Base-by-base conservation (phyloP, 2,797 vertebrate species). In the Phataginus tricuspis region DNA sequence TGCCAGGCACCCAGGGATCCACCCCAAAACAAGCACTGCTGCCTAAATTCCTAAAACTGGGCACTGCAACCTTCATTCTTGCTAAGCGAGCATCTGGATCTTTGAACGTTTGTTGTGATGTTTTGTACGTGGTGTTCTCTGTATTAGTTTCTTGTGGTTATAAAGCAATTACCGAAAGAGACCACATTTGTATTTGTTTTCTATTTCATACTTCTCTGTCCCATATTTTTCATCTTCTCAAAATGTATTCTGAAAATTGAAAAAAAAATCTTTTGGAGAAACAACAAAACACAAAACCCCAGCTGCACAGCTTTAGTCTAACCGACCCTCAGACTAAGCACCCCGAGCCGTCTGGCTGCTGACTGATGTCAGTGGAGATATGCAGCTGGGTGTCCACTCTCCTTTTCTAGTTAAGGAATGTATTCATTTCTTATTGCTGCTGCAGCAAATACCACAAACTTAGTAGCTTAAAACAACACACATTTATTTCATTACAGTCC, bases 121-220 rank as follows among this genome's bases (percentile, higher is more conserved):
- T 95, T 97, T 91, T 98, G 98, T 98, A 98, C 98, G 98, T 99
- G 98, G 98, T 98, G 98, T 99, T 98, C 98, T 98, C 98, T 98
- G 98, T 98, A 97, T 96, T 91, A 87, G 97, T 98, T 98, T 98
- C 90, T 98, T 98, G 98, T 98, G 97, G 97, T 98, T 98, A 98
- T 98, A 98, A 98, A 98, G 98, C 96, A 97, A 74, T 97, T 98
- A 98, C 97, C 59, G 97, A 97, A 98, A 97, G 85, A 95, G 98
- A 98, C 99, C 99, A 98, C 97, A 98, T 97, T 98, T 99, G 98
- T 99, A 99, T 99, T 99, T 99, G 98, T 99, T 99, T 99, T 99
- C 99, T 98, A 84, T 96, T 97, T 80, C 51, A 92, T 92, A 97
- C 94, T 86, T 97, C 3, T 16, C 96, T 97, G 79, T 66, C 90